These are phyloP conservation scores for Gymnobelideus leadbeateri DNA, from an alignment of 2,113 vertebrate genomes.

Conservation along the genomic window DNA sequence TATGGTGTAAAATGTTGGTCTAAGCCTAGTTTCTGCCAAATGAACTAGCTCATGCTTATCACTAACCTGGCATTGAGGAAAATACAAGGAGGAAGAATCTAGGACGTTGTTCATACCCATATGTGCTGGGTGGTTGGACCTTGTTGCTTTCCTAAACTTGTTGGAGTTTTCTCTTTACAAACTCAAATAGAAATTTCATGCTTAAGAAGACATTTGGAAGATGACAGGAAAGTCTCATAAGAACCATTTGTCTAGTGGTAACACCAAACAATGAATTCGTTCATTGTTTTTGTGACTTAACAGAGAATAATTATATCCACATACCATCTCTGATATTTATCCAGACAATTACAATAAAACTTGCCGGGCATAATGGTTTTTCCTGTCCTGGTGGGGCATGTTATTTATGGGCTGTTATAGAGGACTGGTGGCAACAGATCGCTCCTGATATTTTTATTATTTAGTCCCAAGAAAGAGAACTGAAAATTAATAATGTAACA, in stretches of 20 bases:
- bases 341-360: slow-evolving; percentile 14
- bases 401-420: background rate
- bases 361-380: slow-evolving; percentile 44
- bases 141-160: background rate
- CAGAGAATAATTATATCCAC: slow-evolving; percentile 40
- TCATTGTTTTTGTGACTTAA: slow-evolving; percentile 45
- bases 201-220: slow-evolving; percentile 23
- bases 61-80: background rate
- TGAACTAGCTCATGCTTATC: background rate
- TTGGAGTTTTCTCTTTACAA: slow-evolving; percentile 34
- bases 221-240: slow-evolving; percentile 27
- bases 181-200: slow-evolving; percentile 3
- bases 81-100: background rate
- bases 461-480: background rate
- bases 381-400: slow-evolving; percentile 10
- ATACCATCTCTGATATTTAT: background rate
- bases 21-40: background rate
- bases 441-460: background rate
- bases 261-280: background rate
- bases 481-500: background rate
- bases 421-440: background rate
- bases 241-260: slow-evolving; percentile 46
- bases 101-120: background rate
- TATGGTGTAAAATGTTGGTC: background rate
- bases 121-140: background rate